A percentile compares a stretch with the other conserved stretches of the same genome.
These are phyloP conservation scores for Meles meles DNA, from an alignment of 2,113 vertebrate genomes.

Conservation along the genomic window DNA sequence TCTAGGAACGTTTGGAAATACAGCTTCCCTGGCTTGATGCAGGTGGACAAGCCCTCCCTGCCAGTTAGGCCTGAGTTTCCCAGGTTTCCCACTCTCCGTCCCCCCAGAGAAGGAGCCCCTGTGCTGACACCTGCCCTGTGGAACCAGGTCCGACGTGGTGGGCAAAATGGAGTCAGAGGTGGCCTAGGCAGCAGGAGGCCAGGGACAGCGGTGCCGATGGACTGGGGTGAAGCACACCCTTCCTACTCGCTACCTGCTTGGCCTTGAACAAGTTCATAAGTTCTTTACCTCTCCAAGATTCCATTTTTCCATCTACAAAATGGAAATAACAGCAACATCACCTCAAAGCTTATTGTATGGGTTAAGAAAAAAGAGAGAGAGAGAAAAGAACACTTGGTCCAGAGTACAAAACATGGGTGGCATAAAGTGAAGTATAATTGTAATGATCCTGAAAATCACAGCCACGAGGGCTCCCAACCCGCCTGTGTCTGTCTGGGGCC, in stretches of 20 bases:
- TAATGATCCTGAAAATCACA: not conserved
- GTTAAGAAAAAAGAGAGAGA: too few relatives aligned
- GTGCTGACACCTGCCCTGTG: accelerated
- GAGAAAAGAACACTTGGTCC: not conserved
- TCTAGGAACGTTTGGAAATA: slow-evolving; percentile 62
- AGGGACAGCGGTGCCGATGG: not conserved
- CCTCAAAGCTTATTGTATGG: not conserved
- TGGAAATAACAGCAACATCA: not conserved
- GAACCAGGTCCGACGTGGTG: not conserved
- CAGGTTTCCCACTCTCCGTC: accelerated
- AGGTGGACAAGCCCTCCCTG: not conserved
- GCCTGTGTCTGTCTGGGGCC: not conserved
- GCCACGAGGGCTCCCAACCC: not conserved
- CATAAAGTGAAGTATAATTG: not conserved
- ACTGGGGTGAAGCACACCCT: not conserved
- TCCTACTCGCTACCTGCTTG: not conserved
- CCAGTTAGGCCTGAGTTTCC: not conserved
- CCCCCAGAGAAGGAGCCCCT: not conserved
- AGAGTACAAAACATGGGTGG: not conserved
- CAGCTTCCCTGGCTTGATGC: not conserved
- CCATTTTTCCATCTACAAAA: not conserved
- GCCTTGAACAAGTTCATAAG: not conserved
- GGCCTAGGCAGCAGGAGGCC: not conserved
- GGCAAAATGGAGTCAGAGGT: not conserved
- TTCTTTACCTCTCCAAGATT: not conserved